phyloP scores from a whole-genome alignment of 2,113 vertebrate genomes.

The Grus americana region DNA sequence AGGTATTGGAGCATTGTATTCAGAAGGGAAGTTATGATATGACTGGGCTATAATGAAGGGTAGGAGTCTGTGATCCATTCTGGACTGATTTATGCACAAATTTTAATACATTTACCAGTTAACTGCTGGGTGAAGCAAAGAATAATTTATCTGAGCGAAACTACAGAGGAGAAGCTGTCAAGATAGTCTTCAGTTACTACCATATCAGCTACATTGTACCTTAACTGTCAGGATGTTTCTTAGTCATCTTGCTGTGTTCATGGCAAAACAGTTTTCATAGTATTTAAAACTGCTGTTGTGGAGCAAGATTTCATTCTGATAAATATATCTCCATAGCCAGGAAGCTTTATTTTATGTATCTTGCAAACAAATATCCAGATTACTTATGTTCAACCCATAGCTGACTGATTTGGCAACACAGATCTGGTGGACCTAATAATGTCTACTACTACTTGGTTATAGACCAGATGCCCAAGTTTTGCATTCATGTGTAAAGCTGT shows the following conservation, averaged over 20 bases:
- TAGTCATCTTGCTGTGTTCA: background rate
- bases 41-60: background rate
- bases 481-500: background rate
- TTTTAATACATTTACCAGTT: background rate
- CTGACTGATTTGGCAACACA: background rate
- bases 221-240: background rate
- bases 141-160: background rate
- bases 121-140: background rate
- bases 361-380: background rate
- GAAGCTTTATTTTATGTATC: background rate
- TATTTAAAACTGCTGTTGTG: background rate
- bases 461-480: background rate
- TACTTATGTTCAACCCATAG: background rate
- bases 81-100: background rate
- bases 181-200: background rate
- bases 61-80: background rate
- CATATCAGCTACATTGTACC: background rate
- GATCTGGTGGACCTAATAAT: background rate
- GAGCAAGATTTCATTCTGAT: background rate
- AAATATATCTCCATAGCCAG: background rate
- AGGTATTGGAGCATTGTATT: background rate
- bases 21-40: background rate
- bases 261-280: background rate
- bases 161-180: background rate
- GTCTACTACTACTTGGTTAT: background rate